phyloP scores from a whole-genome alignment of 2,797 vertebrate genomes.

The Melanotaenia trifasciata region DNA sequence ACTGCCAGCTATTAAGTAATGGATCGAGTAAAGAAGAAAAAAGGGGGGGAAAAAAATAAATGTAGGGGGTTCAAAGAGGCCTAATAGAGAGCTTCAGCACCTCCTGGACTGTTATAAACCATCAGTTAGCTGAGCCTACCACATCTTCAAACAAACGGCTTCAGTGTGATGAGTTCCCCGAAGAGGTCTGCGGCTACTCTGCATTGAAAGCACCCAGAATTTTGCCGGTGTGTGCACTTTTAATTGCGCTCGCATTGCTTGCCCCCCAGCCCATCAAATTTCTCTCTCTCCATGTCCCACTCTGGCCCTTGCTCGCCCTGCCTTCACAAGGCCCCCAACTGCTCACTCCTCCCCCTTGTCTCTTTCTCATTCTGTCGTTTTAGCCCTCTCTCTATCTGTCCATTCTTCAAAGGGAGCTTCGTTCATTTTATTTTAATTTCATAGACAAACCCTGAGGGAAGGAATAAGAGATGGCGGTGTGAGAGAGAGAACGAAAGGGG shows the following conservation, averaged over 20 bases:
- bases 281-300: slow-evolving; percentile 57
- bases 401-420: slow-evolving; percentile 87
- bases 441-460: slow-evolving; percentile 79
- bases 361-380: slow-evolving; percentile 71
- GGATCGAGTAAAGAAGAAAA: slow-evolving; percentile 15
- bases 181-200: slow-evolving; percentile 80
- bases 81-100: slow-evolving; percentile 62
- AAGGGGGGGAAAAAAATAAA: slow-evolving; percentile 17
- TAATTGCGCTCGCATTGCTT: slow-evolving; percentile 85
- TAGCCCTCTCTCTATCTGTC: slow-evolving; percentile 79
- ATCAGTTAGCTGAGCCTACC: slow-evolving; percentile 69
- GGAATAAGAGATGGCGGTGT: slow-evolving; percentile 64
- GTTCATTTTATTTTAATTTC: slow-evolving; percentile 87
- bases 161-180: slow-evolving; percentile 81
- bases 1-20: slow-evolving; percentile 5
- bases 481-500: slow-evolving; percentile 40
- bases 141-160: slow-evolving; percentile 80
- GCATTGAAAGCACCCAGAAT: slow-evolving; percentile 81
- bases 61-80: slow-evolving; percentile 39
- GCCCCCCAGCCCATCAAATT: slow-evolving; percentile 73
- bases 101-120: slow-evolving; percentile 76
- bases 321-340: slow-evolving; percentile 63
- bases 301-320: slow-evolving; percentile 68
- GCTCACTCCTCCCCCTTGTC: slow-evolving; percentile 63
- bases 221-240: slow-evolving; percentile 87